These are phyloP conservation scores for Holothuria leucospilota DNA, from an alignment of 53 echinoderm and acorn worm species.

Conservation along the genomic window DNA sequence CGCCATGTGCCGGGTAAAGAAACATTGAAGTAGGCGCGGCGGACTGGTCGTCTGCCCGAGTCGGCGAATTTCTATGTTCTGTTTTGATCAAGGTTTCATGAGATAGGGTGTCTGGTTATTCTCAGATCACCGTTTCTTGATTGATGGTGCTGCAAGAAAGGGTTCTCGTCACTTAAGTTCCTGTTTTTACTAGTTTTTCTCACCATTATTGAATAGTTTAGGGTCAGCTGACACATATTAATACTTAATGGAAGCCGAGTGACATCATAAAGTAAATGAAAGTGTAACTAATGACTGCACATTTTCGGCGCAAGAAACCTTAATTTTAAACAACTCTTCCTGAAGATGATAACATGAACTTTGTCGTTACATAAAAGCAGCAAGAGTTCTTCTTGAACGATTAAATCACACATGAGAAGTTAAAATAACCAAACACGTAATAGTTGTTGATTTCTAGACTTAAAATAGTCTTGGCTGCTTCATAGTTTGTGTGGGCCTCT, in stretches of 20 bases:
- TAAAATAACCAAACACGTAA: background rate
- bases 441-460: too few species aligned
- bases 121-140: slow-evolving; percentile 30
- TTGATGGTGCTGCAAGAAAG: slow-evolving; percentile 11
- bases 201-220: slow-evolving; percentile 48
- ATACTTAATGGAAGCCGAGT: slow-evolving; percentile 31
- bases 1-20: slow-evolving; percentile 7
- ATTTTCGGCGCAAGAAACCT: slow-evolving; percentile 2
- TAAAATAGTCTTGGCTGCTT: too few species aligned
- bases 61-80: slow-evolving; percentile 7
- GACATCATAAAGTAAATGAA: slow-evolving; percentile 31
- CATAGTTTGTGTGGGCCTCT: too few species aligned
- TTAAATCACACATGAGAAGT: slow-evolving; percentile 9
- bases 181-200: slow-evolving; percentile 40
- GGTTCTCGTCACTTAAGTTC: slow-evolving; percentile 26
- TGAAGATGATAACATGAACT: slow-evolving; percentile 21
- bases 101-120: slow-evolving; percentile 35
- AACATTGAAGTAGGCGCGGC: slow-evolving; percentile 9
- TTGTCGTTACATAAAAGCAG: slow-evolving; percentile 26
- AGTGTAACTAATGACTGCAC: slow-evolving; percentile 25
- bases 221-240: slow-evolving; percentile 47
- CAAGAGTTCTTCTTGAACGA: background rate
- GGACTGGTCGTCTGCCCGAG: slow-evolving; percentile 30
- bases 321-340: background rate
- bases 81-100: background rate